A percentile compares a stretch with the other conserved stretches of the same genome.
Evolutionary conservation across 2,113 vertebrate genomes (phyloP).

Genomic region (Dasyornis broadbenti): DNA sequence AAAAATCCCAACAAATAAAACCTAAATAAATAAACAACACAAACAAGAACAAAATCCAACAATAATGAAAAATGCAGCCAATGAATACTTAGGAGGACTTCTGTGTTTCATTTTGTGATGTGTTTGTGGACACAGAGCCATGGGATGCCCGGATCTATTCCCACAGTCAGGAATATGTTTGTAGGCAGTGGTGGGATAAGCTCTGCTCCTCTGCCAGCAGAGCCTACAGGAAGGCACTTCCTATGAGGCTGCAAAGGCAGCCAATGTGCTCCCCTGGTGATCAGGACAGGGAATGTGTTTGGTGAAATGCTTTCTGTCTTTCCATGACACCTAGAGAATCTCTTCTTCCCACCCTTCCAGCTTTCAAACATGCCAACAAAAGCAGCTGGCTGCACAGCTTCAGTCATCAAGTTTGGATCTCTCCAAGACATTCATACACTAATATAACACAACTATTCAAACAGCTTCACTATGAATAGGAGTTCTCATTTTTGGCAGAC

Average conservation of each 20-base stretch:
- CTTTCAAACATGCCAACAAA: neutral
- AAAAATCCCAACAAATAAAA: neutral
- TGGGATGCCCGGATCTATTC: fast-evolving
- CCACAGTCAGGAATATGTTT: fast-evolving
- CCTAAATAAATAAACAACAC: neutral
- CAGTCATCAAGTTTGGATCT: neutral
- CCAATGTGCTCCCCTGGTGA: fast-evolving
- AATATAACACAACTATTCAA: neutral
- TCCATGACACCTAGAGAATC: neutral
- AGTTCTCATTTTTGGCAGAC: neutral
- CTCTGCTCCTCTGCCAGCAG: neutral
- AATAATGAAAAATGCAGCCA: neutral
- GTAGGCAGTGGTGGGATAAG: neutral
- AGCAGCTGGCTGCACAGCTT: neutral
- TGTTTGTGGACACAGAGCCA: neutral
- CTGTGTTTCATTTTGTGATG: neutral
- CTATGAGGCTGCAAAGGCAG: neutral
- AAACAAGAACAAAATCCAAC: neutral
- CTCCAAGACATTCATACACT: neutral
- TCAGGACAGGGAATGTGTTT: neutral
- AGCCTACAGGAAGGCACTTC: neutral
- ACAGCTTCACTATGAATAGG: neutral
- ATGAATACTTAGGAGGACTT: neutral
- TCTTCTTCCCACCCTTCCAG: neutral
- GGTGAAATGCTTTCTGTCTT: neutral